Base-by-base conservation (phyloP, 2,113 vertebrate species). In the Pelvicachromis taeniatus region DNA sequence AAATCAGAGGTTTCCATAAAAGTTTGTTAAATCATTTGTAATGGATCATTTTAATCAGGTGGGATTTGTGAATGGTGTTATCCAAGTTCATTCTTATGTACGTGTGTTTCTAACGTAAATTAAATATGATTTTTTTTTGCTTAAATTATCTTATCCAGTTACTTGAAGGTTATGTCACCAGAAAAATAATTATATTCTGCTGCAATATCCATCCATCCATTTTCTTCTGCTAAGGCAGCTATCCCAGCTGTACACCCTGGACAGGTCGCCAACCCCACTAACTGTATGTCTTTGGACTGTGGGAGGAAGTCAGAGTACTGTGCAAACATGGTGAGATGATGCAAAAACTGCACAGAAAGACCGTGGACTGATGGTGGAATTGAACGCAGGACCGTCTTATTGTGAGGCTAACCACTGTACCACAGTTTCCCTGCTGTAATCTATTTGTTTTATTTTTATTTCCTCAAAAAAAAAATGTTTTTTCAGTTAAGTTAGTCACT, bases 271-370 rank as follows among this genome's bases (percentile, higher is more conserved):
- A 63, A 7, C n/a, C 31, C 17, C 17, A 38, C 59, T 0, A 63
- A 35, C 31, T 63, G 17, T 63, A 63, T 63, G 5, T 63, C 59
- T 63, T 38, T 38, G 31, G 17, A n/a, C 31, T 1, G 59, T 63
- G 59, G 31, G 2, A 63, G 59, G 31, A 63, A 63, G 59, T n/a
- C 0, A 0, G 59, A 63, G 17, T 63, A n/a, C 31, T 11, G 5
- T 61, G 58, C 58, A 61, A 17, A n/a, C 59, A n/a, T 63, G 59
- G 17, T 63, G 59, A n/a, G 59, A 11, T 35, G 31, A 61, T 61
- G 31, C 58, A 61, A 61, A 61, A 61, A 61, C 58, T 35, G 16
- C 31, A 52, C 50, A 61, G 58, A 61, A 61, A 61, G 4, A 61
- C 58, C 1, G 31, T 61, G 58, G 2, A 61, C 31, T 35, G 58